These are phyloP conservation scores for Tholera decimalis DNA, from an alignment of 2,888 invertebrate species.

Conservation along the genomic window DNA sequence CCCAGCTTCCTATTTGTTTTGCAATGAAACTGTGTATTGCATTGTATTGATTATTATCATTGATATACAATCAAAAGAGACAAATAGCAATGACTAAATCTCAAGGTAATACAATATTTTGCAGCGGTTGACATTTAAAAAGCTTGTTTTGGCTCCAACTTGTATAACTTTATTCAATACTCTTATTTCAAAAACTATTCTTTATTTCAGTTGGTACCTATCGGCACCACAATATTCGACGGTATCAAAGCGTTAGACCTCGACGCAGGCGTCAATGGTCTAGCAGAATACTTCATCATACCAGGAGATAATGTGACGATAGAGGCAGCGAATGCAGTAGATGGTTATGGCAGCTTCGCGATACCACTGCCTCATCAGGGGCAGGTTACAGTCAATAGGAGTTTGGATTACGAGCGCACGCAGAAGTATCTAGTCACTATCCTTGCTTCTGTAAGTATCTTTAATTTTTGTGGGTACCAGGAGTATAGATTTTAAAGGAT, in stretches of 20 bases:
- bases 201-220: constrained; percentile 94
- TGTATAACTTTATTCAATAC: neutral
- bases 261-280: constrained; percentile 97
- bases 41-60: neutral
- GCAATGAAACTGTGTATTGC: neutral
- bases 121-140: neutral
- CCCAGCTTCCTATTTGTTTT: neutral
- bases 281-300: constrained; percentile 96
- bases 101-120: neutral
- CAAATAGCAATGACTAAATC: neutral
- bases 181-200: neutral
- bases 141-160: neutral
- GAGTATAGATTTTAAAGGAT: neutral
- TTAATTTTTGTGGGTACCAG: neutral
- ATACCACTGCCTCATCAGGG: constrained; percentile 97
- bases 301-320: constrained; percentile 91
- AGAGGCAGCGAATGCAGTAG: constrained; percentile 91
- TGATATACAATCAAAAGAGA: neutral
- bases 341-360: constrained; percentile 96
- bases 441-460: constrained; percentile 95
- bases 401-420: constrained; percentile 96
- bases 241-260: constrained; percentile 95
- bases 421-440: constrained; percentile 97
- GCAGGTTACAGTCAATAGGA: constrained; percentile 96
- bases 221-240: constrained; percentile 96